Evolutionary conservation across 2,113 vertebrate species (phyloP).

Genomic region (Muntiacus muntjak): DNA sequence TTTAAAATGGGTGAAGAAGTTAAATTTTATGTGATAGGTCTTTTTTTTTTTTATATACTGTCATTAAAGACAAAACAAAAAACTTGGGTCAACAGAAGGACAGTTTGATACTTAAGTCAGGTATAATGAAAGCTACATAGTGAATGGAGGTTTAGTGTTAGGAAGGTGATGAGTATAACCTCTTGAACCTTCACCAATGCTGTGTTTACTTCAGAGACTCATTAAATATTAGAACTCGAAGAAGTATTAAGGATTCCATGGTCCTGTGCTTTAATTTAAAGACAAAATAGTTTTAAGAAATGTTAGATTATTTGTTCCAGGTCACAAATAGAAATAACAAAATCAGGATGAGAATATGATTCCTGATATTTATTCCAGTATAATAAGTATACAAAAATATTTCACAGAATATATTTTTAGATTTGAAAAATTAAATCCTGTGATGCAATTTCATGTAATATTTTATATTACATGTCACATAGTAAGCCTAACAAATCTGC

Average conservation of each 20-base stretch:
- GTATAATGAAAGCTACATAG: neutral
- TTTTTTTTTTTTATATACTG: neutral
- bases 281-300: neutral
- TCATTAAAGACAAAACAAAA: neutral
- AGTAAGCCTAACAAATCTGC: neutral
- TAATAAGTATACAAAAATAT: neutral
- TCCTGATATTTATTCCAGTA: neutral
- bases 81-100: neutral
- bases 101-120: neutral
- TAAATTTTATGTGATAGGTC: neutral
- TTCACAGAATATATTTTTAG: neutral
- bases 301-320: neutral
- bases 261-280: neutral
- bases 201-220: neutral
- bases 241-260: neutral
- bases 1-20: neutral
- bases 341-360: neutral
- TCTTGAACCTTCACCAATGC: neutral
- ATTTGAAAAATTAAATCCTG: slow-evolving; percentile 21
- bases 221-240: neutral
- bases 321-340: neutral
- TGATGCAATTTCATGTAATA: neutral
- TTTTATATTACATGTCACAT: neutral
- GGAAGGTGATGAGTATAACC: neutral
- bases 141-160: neutral